Evolutionary conservation across 2,113 vertebrate species (phyloP).

Genomic region (Asarcornis scutulata): DNA sequence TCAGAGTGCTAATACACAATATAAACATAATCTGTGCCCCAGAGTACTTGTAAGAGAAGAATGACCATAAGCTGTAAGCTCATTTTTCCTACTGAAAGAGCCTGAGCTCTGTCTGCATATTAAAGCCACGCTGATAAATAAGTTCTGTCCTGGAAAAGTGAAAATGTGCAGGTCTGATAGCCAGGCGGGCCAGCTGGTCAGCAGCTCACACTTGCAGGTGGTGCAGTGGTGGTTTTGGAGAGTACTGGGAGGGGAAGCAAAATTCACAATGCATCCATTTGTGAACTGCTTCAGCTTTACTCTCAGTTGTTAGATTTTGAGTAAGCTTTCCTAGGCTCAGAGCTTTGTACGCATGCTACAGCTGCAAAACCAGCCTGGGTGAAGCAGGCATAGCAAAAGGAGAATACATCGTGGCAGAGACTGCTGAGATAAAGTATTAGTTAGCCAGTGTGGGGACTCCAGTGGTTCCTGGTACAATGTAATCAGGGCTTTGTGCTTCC

Average conservation of each 20-base stretch:
- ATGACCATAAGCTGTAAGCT: neutral
- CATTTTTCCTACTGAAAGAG: neutral
- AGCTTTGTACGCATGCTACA: neutral
- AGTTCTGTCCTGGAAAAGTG: neutral
- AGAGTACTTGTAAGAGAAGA: neutral
- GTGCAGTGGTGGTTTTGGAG: neutral
- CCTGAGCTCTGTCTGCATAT: neutral
- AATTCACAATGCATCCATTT: neutral
- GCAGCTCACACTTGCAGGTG: neutral
- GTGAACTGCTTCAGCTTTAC: neutral
- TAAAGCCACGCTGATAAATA: neutral
- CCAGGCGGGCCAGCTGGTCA: neutral
- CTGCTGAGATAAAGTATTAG: neutral
- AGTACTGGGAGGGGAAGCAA: neutral
- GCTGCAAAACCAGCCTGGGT: neutral
- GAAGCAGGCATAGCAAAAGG: neutral
- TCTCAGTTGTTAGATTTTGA: neutral
- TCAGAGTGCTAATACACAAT: neutral
- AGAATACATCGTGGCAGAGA: rapidly evolving
- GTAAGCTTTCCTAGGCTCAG: neutral
- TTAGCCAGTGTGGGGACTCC: rapidly evolving
- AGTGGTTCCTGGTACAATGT: rapidly evolving
- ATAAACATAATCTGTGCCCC: neutral
- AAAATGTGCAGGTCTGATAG: neutral
- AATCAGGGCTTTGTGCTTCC: neutral